These are phyloP conservation scores for Apamea sordens DNA, from an alignment of 2,888 invertebrate genomes.

Conservation along the genomic window DNA sequence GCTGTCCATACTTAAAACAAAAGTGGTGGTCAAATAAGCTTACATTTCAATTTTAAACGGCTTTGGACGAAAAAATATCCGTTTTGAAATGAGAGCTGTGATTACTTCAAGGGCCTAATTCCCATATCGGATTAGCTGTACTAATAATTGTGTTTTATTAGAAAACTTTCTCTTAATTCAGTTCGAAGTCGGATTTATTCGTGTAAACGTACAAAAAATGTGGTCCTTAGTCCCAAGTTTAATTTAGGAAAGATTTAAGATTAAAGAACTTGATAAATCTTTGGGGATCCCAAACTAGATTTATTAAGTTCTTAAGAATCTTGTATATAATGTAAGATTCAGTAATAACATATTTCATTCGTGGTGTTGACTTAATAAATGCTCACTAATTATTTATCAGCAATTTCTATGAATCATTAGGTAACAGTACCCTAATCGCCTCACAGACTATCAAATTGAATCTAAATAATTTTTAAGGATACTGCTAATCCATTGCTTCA, in stretches of 20 bases:
- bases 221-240: not conserved
- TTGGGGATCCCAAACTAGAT: not conserved
- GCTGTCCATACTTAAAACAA: not conserved
- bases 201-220: not conserved
- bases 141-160: slow-evolving; percentile 33
- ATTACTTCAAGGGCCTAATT: slow-evolving; percentile 18
- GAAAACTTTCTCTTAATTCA: slow-evolving; percentile 7
- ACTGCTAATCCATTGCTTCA: not conserved
- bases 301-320: not conserved
- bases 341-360: not conserved
- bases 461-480: too few relatives aligned
- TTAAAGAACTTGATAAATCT: slow-evolving; percentile 1
- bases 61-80: not conserved
- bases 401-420: not conserved
- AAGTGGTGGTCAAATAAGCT: not conserved
- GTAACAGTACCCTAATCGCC: not conserved
- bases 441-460: too few relatives aligned
- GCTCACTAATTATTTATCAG: not conserved
- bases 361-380: not conserved
- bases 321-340: not conserved
- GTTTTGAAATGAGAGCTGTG: slow-evolving; percentile 5
- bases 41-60: slow-evolving; percentile 5
- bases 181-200: not conserved
- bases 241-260: not conserved
- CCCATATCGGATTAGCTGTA: slow-evolving; percentile 16